Evolutionary conservation across 1,140 invertebrate genomes (phyloP), one percentile per base, ranked within the genome.

Genomic region (Hirudo medicinalis): DNA sequence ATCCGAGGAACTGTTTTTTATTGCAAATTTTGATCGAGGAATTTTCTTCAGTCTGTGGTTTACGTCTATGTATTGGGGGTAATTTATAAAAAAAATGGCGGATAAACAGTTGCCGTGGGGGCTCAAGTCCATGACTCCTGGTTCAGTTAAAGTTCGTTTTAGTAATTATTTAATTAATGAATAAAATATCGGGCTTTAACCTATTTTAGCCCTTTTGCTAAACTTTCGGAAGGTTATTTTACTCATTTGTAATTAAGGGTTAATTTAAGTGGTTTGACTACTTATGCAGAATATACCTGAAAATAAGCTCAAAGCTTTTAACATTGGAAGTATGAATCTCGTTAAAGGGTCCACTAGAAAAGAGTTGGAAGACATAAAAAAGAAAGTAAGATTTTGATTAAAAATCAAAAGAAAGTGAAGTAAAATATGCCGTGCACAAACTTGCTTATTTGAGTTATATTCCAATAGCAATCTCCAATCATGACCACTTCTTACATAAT

Each of bases 311-410:
- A 89, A 90, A 79, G 88, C 89, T 15, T 90, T 90, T 80, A 88
- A 89, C n/a, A 88, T 90, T 74, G 88, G 88, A 27, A 87, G 87
- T 29, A 90, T 92, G 89, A 79, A 79, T 73, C 32, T 77, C 32
- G 89, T 90, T 79, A 85, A 91, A 70, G 84, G 85, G 57, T 79
- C 90, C 73, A 90, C 90, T 53, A 93, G 93, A 82, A 89, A 87
- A 75, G 92, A 94, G 82, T 80, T 90, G 15, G 91, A 94, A 78
- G 91, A 94, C 76, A 86, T 89, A 71, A 87, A 87, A 72, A 92
- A 92, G 82, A 91, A 91, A 78, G 91, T 81, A 75, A 75, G 70
- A 20, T n/a, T 43, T 66, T 19, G 11, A 63, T 63, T 11, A 63
- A 15, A 63, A 63, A 63, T 63, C 22, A 15, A 13, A 63, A n/a